phyloP scores from a whole-genome alignment of 1,140 invertebrate genomes.

The Hylaeus volcanicus region DNA sequence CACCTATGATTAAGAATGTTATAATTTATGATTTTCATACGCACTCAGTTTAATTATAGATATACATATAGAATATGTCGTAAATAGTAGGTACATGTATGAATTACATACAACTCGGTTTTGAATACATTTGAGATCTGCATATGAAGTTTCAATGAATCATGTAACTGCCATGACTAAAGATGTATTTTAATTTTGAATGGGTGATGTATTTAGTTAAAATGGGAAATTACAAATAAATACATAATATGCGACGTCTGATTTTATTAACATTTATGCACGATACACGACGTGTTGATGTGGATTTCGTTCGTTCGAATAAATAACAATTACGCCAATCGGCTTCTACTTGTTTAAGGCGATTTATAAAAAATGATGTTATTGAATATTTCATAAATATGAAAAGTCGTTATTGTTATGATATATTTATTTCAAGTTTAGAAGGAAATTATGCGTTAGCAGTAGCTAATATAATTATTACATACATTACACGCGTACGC shows the following conservation, averaged over 20 bases:
- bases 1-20: constrained; percentile 76
- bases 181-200: constrained; percentile 71
- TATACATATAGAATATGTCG: constrained; percentile 71
- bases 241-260: constrained; percentile 61
- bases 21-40: constrained; percentile 79
- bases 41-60: constrained; percentile 76
- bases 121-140: constrained; percentile 67
- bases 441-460: constrained; percentile 7
- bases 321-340: constrained; percentile 31
- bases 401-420: constrained; percentile 56
- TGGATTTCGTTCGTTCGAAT: constrained; percentile 51
- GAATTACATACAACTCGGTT: constrained; percentile 71
- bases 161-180: constrained; percentile 71
- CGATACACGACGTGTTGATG: constrained; percentile 33
- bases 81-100: constrained; percentile 61
- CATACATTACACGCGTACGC: constrained; percentile 27
- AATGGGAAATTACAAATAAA: constrained; percentile 61
- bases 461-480: constrained; percentile 44
- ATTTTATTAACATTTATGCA: constrained; percentile 52
- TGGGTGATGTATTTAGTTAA: constrained; percentile 69
- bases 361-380: constrained; percentile 43
- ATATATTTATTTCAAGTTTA: constrained; percentile 54
- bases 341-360: constrained; percentile 15
- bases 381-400: constrained; percentile 48
- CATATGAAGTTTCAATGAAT: constrained; percentile 69